phyloP scores from a whole-genome alignment of 2,888 invertebrate species.

The Thymelicus acteon region DNA sequence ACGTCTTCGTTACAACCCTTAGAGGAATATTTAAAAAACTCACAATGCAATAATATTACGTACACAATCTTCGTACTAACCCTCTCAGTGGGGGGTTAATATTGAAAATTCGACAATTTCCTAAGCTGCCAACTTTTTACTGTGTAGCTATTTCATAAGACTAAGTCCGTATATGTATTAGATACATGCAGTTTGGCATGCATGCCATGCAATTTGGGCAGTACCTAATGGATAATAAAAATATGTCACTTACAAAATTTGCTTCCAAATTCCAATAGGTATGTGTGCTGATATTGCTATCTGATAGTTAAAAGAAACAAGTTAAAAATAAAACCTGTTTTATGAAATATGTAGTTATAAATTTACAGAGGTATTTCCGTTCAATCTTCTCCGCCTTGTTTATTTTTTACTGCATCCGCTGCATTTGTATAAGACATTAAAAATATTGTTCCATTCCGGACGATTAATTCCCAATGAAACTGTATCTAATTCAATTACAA shows the following conservation, averaged over 20 bases:
- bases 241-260: too few relatives aligned
- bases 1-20: constrained; percentile 57
- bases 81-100: constrained; percentile 51
- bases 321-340: neutral
- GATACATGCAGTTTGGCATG: too few relatives aligned
- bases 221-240: too few relatives aligned
- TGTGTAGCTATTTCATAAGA: too few relatives aligned
- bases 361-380: constrained; percentile 32
- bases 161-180: too few relatives aligned
- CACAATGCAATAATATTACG: constrained; percentile 14
- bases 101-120: constrained; percentile 18
- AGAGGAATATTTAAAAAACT: constrained; percentile 40
- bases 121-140: too few relatives aligned
- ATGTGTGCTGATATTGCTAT: too few relatives aligned
- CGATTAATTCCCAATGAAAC: constrained; percentile 67
- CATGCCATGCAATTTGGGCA: too few relatives aligned
- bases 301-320: too few relatives aligned
- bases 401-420: constrained; percentile 64
- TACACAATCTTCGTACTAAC: constrained; percentile 12
- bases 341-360: constrained; percentile 25
- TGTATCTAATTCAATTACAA: constrained; percentile 67
- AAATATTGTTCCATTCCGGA: constrained; percentile 63
- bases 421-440: constrained; percentile 61
- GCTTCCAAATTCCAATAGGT: too few relatives aligned
- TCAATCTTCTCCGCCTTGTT: constrained; percentile 40